Evolutionary conservation across 2,888 invertebrate species (phyloP), one percentile per base, ranked within the genome.

Genomic region (Sabatieria punctata): DNA sequence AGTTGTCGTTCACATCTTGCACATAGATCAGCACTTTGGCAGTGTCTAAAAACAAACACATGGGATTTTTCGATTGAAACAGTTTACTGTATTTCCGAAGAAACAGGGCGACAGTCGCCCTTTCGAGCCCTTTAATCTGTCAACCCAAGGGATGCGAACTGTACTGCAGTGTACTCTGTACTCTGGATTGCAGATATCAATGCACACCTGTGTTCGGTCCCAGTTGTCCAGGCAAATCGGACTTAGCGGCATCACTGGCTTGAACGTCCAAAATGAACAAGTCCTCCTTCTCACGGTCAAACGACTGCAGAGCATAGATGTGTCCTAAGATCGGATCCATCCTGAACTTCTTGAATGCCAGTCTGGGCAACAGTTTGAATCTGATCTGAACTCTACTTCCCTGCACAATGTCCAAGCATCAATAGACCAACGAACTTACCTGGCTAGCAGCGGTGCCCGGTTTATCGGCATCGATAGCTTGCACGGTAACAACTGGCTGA

Each of bases 1-100:
- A 85, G 74, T 93, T 93, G 75, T 95, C 93, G 71, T 93, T 93
- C 57, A 91, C 88, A 69, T 95, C 91, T 72, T 86, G 89, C 60
- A 91, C 85, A 71, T 88, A 85, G 64, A 91, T 89, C 64, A 89
- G 86, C 56, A 91, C 89, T 36, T 85, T 88, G 38, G 89, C 89
- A 73, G 84, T 56, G 39, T 59, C 62, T 61, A 47, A 46, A n/a
- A n/a, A n/a, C n/a, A n/a, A n/a, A n/a, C n/a, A n/a, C n/a, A n/a
- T n/a, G n/a, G n/a, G n/a, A n/a, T n/a, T n/a, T n/a, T n/a, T n/a
- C n/a, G n/a, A n/a, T n/a, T n/a, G n/a, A n/a, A n/a, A n/a, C n/a
- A n/a, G n/a, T n/a, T n/a, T n/a, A n/a, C n/a, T n/a, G n/a, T n/a
- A n/a, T n/a, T n/a, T n/a, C n/a, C n/a, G n/a, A n/a, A n/a, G n/a